Evolutionary conservation across 2,888 invertebrate species (phyloP).

Genomic region (Platycnemis pennipes): DNA sequence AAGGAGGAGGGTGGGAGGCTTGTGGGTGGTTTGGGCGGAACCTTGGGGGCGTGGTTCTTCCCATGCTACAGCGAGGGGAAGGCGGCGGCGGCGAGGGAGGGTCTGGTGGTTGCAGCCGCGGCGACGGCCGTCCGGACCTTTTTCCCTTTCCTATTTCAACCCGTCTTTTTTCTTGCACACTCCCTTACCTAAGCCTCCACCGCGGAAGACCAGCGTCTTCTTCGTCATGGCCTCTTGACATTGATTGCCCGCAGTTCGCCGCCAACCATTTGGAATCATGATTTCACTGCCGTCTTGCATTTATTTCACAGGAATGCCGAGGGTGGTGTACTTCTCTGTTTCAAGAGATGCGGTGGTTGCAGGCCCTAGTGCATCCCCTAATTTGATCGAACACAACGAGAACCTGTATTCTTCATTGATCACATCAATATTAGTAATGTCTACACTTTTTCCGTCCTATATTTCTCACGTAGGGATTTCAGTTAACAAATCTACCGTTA

Average conservation of each 20-base stretch:
- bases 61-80: not conserved
- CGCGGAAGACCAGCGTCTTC: not conserved
- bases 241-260: not conserved
- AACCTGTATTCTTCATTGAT: no score
- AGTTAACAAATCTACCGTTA: no score
- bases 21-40: constrained; percentile 54
- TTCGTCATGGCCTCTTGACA: not conserved
- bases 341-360: no score
- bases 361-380: no score
- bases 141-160: constrained; percentile 32
- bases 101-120: constrained; percentile 15
- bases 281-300: not conserved
- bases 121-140: constrained; percentile 25
- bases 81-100: not conserved
- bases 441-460: no score
- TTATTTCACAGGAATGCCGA: not conserved
- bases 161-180: constrained; percentile 30
- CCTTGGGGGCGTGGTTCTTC: constrained; percentile 54
- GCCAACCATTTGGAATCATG: not conserved
- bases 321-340: no score
- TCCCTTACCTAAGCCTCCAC: not conserved
- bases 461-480: no score
- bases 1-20: not conserved
- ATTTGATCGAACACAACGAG: no score
- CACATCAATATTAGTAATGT: no score